phyloP scores from a whole-genome alignment of 2,113 vertebrate species.

The Mus spicilegus region DNA sequence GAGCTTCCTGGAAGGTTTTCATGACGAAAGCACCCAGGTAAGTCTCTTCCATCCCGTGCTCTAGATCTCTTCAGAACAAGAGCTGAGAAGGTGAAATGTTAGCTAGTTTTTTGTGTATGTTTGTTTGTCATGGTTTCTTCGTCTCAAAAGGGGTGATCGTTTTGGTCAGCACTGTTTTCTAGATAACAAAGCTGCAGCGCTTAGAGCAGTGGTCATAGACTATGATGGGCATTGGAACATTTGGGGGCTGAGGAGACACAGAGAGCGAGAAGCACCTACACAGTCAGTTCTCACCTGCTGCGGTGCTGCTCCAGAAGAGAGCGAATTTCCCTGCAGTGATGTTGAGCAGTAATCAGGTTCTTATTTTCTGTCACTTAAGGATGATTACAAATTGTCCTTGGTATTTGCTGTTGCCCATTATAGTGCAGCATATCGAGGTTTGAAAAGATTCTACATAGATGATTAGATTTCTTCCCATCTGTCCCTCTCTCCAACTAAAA shows the following conservation, averaged over 20 bases:
- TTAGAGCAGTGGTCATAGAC: constrained; percentile 7
- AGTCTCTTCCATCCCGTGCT: background rate
- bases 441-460: constrained; percentile 31
- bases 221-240: background rate
- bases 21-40: constrained; percentile 98
- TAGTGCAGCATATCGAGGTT: background rate
- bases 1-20: constrained; percentile 98
- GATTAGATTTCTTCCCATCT: constrained; percentile 20
- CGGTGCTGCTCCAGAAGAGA: background rate
- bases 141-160: background rate
- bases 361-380: constrained; percentile 9
- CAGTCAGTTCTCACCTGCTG: background rate
- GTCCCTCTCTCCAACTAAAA: background rate
- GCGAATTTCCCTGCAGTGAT: background rate
- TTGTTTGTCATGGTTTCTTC: background rate
- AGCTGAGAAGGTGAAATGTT: background rate
- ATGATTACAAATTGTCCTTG: background rate
- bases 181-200: background rate
- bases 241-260: background rate
- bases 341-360: background rate
- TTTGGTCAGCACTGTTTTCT: constrained; percentile 42
- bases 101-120: background rate
- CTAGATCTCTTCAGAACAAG: constrained; percentile 1
- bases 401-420: background rate
- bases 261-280: background rate